Percentiles rank a stretch among this genome's conserved stretches.
These are phyloP conservation scores for Silvanus unidentatus DNA, from an alignment of 2,888 invertebrate genomes.

Conservation along the genomic window DNA sequence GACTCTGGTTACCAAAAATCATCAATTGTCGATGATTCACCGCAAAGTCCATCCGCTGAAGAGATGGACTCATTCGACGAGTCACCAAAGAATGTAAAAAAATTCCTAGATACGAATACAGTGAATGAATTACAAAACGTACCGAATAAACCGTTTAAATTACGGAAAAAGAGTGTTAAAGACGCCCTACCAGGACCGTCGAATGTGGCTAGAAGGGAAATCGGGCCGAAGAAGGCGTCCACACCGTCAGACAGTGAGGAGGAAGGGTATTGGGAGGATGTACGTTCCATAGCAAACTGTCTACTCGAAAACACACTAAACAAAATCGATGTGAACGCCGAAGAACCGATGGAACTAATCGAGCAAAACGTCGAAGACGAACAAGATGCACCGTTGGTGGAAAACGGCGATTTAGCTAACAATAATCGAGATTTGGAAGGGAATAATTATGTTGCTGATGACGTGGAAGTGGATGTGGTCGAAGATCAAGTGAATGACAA, in stretches of 20 bases:
- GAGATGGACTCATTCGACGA: conserved; percentile 27
- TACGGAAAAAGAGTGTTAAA: too few relatives aligned
- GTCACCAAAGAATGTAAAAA: conserved; percentile 11
- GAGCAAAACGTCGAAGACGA: conserved; percentile 7
- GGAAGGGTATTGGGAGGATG: conserved; percentile 28
- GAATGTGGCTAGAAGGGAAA: conserved; percentile 21
- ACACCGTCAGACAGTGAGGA: conserved; percentile 23
- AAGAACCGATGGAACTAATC: conserved; percentile 5
- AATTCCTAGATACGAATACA: conserved; percentile 24
- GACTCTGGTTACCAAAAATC: conserved; percentile 39
- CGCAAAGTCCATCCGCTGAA: conserved; percentile 15
- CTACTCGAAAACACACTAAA: conserved; percentile 37
- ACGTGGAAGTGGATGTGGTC: conserved; percentile 9
- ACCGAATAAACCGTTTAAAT: conserved; percentile 20
- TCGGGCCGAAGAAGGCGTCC: conserved; percentile 21
- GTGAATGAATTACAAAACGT: conserved; percentile 32
- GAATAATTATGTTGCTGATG: conserved; percentile 31
- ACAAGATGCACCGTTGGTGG: conserved; percentile 34
- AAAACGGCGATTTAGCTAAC: conserved; percentile 51
- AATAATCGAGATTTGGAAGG: conserved; percentile 51
- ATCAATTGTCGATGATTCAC: conserved; percentile 28
- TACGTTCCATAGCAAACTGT: conserved; percentile 36
- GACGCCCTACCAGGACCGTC: conserved; percentile 28
- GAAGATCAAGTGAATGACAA: conserved; percentile 20
- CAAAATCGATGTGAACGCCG: conserved; percentile 22